Evolutionary conservation across 2,888 invertebrate genomes (phyloP).

Genomic region (Clusia tigrina): DNA sequence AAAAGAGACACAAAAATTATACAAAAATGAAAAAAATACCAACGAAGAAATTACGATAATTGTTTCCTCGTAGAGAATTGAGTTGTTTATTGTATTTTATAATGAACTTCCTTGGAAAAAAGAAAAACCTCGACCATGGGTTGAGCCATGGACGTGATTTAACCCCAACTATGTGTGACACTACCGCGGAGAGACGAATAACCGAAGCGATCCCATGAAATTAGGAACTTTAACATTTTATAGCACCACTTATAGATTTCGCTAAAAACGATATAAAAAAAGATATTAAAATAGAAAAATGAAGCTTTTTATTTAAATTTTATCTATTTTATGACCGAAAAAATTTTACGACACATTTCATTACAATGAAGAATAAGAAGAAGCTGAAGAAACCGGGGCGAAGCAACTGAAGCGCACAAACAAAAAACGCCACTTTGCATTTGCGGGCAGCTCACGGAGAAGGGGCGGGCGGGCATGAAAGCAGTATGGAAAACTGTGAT

Average conservation of each 20-base stretch:
- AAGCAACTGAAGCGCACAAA: no score
- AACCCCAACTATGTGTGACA: neutral
- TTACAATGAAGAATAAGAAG: no score
- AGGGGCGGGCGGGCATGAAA: no score
- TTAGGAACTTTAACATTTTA: conserved; percentile 30
- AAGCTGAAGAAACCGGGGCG: no score
- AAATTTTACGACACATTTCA: conserved; percentile 11
- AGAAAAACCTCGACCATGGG: neutral
- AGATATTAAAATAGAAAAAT: conserved; percentile 8
- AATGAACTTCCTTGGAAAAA: neutral
- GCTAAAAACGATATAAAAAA: conserved; percentile 31
- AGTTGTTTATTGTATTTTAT: neutral
- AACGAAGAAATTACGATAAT: neutral
- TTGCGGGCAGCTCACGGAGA: no score
- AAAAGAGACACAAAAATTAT: no score
- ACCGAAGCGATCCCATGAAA: neutral
- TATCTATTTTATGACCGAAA: conserved; percentile 3
- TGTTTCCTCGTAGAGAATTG: neutral
- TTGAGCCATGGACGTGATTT: neutral
- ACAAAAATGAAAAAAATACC: no score
- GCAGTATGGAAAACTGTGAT: no score
- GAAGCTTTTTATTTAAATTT: conserved; percentile 10
- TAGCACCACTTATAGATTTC: conserved; percentile 38
- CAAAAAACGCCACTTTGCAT: no score
- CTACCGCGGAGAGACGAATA: neutral